phyloP scores from a whole-genome alignment of 2,888 invertebrate species.

The Ichneumon xanthorius region DNA sequence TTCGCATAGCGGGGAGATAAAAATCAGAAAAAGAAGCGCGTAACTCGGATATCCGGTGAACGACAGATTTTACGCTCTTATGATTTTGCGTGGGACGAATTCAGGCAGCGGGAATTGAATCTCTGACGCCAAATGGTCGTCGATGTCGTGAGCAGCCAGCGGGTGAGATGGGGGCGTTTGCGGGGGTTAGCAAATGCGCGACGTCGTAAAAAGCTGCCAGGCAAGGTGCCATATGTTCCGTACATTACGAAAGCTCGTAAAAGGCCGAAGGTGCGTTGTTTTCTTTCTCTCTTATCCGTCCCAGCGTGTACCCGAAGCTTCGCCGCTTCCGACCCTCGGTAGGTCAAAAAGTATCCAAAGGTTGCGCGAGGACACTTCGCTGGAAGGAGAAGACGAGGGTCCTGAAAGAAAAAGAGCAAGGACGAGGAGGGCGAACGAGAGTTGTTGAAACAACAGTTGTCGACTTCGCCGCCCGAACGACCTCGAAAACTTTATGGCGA shows the following conservation, averaged over 20 bases:
- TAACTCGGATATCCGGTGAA: slow-evolving; percentile 67
- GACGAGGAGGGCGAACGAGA: slow-evolving; percentile 42
- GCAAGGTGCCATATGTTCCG: slow-evolving; percentile 76
- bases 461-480: slow-evolving; percentile 40
- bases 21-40: slow-evolving; percentile 7
- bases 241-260: slow-evolving; percentile 77
- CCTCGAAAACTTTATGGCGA: slow-evolving; percentile 60
- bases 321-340: slow-evolving; percentile 23
- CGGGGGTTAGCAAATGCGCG: slow-evolving; percentile 30
- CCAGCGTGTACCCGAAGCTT: not conserved
- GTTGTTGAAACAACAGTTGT: slow-evolving; percentile 66
- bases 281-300: slow-evolving; percentile 68
- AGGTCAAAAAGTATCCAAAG: slow-evolving; percentile 47
- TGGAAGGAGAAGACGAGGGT: slow-evolving; percentile 37
- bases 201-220: slow-evolving; percentile 72
- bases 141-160: slow-evolving; percentile 52
- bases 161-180: slow-evolving; percentile 50
- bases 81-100: slow-evolving; percentile 71
- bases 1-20: not conserved
- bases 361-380: slow-evolving; percentile 20
- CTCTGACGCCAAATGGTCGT: slow-evolving; percentile 55
- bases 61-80: slow-evolving; percentile 74
- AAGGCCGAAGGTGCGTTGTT: slow-evolving; percentile 71
- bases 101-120: slow-evolving; percentile 67
- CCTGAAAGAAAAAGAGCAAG: slow-evolving; percentile 16